A percentile compares a stretch with the other conserved stretches of the same genome.
Evolutionary conservation across 1,140 invertebrate species (phyloP).

Genomic region (Bombus breviceps): DNA sequence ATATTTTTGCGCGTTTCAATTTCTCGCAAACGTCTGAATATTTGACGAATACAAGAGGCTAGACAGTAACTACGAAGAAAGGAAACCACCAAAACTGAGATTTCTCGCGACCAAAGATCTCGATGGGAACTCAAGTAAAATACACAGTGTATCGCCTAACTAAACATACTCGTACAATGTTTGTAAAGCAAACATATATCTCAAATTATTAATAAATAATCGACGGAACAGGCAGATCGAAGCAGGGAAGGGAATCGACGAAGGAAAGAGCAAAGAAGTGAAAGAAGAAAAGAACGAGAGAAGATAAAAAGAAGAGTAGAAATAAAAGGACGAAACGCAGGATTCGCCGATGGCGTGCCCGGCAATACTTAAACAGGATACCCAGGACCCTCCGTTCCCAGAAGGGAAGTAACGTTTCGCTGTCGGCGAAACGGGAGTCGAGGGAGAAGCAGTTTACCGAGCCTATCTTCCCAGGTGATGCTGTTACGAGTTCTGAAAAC

Average conservation of each 20-base stretch:
- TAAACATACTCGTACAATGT: too few relatives aligned
- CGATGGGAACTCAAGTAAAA: too few relatives aligned
- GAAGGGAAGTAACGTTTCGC: conserved; percentile 76
- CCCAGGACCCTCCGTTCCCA: conserved; percentile 71
- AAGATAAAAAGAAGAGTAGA: conserved; percentile 37
- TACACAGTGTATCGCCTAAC: too few relatives aligned
- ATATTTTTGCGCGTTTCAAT: too few relatives aligned
- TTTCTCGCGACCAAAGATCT: too few relatives aligned
- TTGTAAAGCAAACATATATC: too few relatives aligned
- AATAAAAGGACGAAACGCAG: conserved; percentile 58
- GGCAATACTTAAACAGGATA: conserved; percentile 76
- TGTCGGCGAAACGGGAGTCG: conserved; percentile 74
- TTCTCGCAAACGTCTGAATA: too few relatives aligned
- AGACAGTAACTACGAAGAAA: too few relatives aligned
- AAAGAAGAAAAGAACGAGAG: not conserved
- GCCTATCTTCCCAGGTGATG: conserved; percentile 70
- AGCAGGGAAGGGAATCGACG: not conserved
- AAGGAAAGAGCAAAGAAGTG: not conserved
- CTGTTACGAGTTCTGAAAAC: conserved; percentile 70
- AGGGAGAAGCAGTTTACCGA: conserved; percentile 45
- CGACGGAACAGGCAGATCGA: not conserved
- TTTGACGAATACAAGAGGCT: too few relatives aligned
- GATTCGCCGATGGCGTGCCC: conserved; percentile 79
- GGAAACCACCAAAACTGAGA: too few relatives aligned
- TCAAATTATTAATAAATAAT: not conserved